These are phyloP conservation scores for Gymnoscelis rufifasciata DNA, from an alignment of 2,888 invertebrate genomes.

Conservation along the genomic window DNA sequence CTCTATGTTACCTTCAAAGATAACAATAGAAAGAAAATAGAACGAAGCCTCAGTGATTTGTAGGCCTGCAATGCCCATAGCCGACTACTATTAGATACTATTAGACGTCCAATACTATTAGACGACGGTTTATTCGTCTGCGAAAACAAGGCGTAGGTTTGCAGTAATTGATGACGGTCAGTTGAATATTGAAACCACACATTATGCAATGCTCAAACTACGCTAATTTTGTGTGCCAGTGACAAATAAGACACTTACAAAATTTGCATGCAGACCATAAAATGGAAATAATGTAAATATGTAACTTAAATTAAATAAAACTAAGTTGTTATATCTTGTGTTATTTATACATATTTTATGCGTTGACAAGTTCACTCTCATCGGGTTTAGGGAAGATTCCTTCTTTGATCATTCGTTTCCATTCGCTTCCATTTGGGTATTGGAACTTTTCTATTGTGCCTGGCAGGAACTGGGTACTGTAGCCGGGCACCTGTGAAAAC, in stretches of 20 bases:
- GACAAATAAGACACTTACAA: constrained; percentile 4
- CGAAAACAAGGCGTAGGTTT: too few species aligned
- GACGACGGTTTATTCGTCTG: too few species aligned
- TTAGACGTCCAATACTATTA: too few species aligned
- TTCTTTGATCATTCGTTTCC: constrained; percentile 83
- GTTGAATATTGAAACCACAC: too few species aligned
- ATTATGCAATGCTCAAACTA: too few species aligned
- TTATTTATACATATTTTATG: constrained; percentile 19
- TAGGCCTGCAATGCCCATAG: too few species aligned
- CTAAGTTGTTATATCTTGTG: constrained; percentile 9
- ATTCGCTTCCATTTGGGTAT: constrained; percentile 88
- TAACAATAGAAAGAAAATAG: too few species aligned
- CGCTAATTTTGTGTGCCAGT: too few species aligned
- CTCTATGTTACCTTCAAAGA: too few species aligned
- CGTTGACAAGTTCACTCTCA: constrained; percentile 63
- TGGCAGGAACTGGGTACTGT: constrained; percentile 87
- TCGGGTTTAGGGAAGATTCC: constrained; percentile 78
- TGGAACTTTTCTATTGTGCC: constrained; percentile 83
- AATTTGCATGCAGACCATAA: constrained; percentile 5
- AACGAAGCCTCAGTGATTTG: too few species aligned
- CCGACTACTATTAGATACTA: too few species aligned
- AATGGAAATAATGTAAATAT: constrained; percentile 12
- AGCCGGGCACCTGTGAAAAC: constrained; percentile 82
- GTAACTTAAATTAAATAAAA: constrained; percentile 6
- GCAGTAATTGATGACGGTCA: too few species aligned